Evolutionary conservation across 2,888 invertebrate species (phyloP), one percentile per base, ranked within the genome.

Genomic region (Acleris sparsana): DNA sequence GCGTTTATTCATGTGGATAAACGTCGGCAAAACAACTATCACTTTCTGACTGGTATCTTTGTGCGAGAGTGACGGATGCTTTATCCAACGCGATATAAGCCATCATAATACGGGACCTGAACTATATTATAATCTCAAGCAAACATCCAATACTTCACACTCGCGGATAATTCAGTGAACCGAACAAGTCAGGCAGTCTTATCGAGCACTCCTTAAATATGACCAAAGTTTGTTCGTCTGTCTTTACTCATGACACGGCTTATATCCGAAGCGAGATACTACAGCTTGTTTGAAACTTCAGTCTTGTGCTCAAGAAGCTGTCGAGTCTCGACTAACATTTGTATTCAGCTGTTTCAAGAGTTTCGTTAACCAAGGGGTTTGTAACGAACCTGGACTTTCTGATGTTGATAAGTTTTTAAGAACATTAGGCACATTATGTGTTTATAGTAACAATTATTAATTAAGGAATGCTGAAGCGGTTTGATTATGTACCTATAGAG

Each of bases 191-290:
- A 49, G 48, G 18, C 48, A 49, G 53, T 25, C 49, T 55, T 60
- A 64, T 64, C 59, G 20, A 64, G 59, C 33, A 55, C 59, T 44
- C 59, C 6, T 53, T 60, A 60, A 64, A 64, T 60, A 64, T 60
- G 59, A 43, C 53, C 49, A 49, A 55, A 64, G 64, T 64, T 59
- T 60, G 43, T 60, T 53, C 48, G 53, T 53, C 53, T 60, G 59
- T 64, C 63, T 64, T 60, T 55, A 55, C 59, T 39, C 25, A 62
- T 39, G 64, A 49, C 29, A 20, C 49, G 59, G 53, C 29, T 49
- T 22, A 58, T 53, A 64, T 60, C 53, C 25, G 7, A 49, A 59
- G 63, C 53, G 17, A 20, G 44, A 63, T 52, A 16, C 17, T 52
- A 20, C 39, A 51, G 43, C 55, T 57, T 18, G 51, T 46, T 51